phyloP scores from a whole-genome alignment of 30 jellyfish, hydroid and myxozoan genomes.

The Haliclystus octoradiatus region DNA sequence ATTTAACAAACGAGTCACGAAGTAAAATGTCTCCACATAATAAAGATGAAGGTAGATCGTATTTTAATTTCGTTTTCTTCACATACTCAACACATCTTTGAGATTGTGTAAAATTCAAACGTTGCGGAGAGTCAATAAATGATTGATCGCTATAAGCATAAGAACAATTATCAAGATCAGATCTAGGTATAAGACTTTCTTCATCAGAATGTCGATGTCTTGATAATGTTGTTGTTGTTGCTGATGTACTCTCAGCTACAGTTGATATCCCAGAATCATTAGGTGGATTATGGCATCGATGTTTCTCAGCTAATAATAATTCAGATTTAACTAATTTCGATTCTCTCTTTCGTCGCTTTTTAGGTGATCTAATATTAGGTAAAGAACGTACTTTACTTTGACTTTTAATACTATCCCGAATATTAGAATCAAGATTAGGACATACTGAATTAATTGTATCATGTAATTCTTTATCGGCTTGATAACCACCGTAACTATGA shows the following conservation, averaged over 20 bases:
- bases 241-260: not conserved
- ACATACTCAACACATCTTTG: not conserved
- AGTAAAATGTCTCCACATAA: not conserved
- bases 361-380: constrained; percentile 31
- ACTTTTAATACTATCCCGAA: not conserved
- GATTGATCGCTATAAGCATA: not conserved
- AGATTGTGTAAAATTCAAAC: not conserved
- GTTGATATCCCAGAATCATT: not conserved
- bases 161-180: not conserved
- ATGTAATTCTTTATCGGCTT: not conserved
- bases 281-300: not conserved
- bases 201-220: not conserved
- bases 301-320: not conserved
- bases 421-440: not conserved
- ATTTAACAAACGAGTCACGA: not conserved
- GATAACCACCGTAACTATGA: not conserved
- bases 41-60: not conserved
- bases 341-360: not conserved
- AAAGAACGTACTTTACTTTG: constrained; percentile 16
- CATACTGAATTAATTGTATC: not conserved
- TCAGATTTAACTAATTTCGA: not conserved
- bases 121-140: not conserved
- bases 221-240: not conserved
- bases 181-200: not conserved
- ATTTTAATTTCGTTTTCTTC: not conserved